Percentiles rank a stretch among this genome's conserved stretches.
Conservation (phyloP, 2,113 vertebrate genomes). For the Syngnathoides biaculeatus region DNA sequence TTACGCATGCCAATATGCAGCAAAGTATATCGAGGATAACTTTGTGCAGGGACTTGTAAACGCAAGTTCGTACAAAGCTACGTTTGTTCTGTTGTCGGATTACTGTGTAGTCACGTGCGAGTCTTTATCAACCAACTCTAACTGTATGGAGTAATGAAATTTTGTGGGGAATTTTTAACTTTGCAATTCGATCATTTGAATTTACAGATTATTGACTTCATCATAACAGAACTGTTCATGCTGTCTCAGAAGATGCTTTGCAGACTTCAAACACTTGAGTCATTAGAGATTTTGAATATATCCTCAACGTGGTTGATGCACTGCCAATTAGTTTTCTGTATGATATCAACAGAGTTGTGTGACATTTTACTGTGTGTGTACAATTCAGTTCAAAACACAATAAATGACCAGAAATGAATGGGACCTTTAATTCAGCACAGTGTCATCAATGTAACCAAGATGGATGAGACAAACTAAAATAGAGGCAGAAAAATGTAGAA, state of each 20-base stretch:
- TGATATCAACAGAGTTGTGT: too few relatives aligned
- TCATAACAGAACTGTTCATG: too few relatives aligned
- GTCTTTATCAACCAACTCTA: not conserved
- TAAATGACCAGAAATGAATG: not conserved
- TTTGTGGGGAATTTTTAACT: not conserved
- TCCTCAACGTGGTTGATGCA: too few relatives aligned
- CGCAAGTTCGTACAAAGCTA: not conserved
- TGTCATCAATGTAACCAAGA: not conserved
- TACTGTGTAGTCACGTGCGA: not conserved
- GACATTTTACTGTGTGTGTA: not conserved
- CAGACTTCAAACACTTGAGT: too few relatives aligned
- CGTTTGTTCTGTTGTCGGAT: not conserved
- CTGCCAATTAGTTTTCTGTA: too few relatives aligned
- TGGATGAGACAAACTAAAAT: not conserved
- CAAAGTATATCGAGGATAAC: slow-evolving; percentile 42
- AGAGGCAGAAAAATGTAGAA: not conserved
- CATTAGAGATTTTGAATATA: too few relatives aligned
- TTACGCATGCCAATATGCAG: slow-evolving; percentile 67
- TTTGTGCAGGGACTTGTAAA: slow-evolving; percentile 35
- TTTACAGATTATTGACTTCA: not conserved
- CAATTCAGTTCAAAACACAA: not conserved
- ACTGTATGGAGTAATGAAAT: not conserved
- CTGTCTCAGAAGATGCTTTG: too few relatives aligned
- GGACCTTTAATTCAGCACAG: not conserved
- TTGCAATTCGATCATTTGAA: not conserved